Evolutionary conservation across 1,140 invertebrate genomes (phyloP), one percentile per base, ranked within the genome.

Genomic region (Thrips palmi): DNA sequence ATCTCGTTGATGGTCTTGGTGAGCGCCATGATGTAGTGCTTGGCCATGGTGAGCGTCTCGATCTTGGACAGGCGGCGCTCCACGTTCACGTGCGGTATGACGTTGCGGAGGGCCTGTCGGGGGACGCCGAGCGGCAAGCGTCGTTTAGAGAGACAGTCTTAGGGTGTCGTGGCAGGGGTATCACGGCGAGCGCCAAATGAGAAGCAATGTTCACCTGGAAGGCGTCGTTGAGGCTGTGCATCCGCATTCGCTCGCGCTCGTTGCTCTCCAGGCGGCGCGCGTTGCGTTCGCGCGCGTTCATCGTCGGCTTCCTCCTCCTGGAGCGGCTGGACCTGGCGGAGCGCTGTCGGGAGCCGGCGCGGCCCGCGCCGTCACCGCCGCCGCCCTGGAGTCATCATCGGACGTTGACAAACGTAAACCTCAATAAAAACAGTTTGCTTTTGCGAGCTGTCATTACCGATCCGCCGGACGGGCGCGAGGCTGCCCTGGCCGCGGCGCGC

Each of bases 11-110:
- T 82, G 42, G 84, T 78, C 58, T 86, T 84, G 33, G 82, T 86
- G 44, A 88, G 63, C 19, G 83, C 83, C 67, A 83, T 84, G 52
- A 87, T 87, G 57, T 87, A 87, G 63, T 87, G 84, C 59, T 85
- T 85, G 46, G 83, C 83, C 52, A 87, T 57, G 11, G 82, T 85
- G 12, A 87, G 58, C 8, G 83, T 87, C 58, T 87, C 83, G 44
- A 87, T 86, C 63, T 87, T 87, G 34, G 79, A 81, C 43, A 86
- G 61, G 48, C 82, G 78, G 40, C 80, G 65, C 50, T 84, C 79
- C 64, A 82, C 75, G 55, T 78, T 78, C 33, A 87, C 77, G 47
- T 87, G 82, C 1, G 84, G 84, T 49, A 87, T 86, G 4, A 87
- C 83, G 58, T 85, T 79, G 39, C 82, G 65, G 25, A 88, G 59